These are phyloP conservation scores for Melieria picta DNA, from an alignment of 2,888 invertebrate species.

Conservation along the genomic window DNA sequence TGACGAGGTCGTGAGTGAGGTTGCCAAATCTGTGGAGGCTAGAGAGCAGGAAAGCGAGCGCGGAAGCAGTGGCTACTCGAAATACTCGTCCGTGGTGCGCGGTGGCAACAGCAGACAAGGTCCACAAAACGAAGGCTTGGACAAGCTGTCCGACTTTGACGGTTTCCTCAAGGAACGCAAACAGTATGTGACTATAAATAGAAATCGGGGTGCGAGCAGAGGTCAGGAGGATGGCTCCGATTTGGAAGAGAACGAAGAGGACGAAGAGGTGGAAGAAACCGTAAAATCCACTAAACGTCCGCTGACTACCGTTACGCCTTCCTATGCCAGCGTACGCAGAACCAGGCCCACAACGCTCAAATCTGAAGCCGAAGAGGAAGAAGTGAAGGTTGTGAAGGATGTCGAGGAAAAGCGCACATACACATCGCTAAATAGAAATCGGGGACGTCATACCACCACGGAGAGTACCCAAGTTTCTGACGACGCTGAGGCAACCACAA, in stretches of 20 bases:
- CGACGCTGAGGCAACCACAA: constrained; percentile 46
- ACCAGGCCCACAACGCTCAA: constrained; percentile 69
- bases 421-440: constrained; percentile 53
- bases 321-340: constrained; percentile 79
- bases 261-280: constrained; percentile 36
- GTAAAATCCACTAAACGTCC: constrained; percentile 46
- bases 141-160: constrained; percentile 62
- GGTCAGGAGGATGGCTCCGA: constrained; percentile 60
- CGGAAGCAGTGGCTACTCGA: constrained; percentile 48
- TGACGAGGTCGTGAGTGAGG: constrained; percentile 25
- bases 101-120: constrained; percentile 69
- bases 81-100: constrained; percentile 71
- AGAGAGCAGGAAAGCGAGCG: constrained; percentile 25
- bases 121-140: constrained; percentile 70
- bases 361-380: constrained; percentile 36
- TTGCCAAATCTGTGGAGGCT: constrained; percentile 29
- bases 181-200: constrained; percentile 75
- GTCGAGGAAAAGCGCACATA: constrained; percentile 52
- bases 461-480: constrained; percentile 34
- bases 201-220: constrained; percentile 68
- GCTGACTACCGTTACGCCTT: constrained; percentile 65
- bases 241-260: constrained; percentile 45
- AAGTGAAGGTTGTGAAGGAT: constrained; percentile 32
- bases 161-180: constrained; percentile 68
- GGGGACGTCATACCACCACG: constrained; percentile 48